These are phyloP conservation scores for Rutpela maculata DNA, from an alignment of 2,888 invertebrate species.

Conservation along the genomic window DNA sequence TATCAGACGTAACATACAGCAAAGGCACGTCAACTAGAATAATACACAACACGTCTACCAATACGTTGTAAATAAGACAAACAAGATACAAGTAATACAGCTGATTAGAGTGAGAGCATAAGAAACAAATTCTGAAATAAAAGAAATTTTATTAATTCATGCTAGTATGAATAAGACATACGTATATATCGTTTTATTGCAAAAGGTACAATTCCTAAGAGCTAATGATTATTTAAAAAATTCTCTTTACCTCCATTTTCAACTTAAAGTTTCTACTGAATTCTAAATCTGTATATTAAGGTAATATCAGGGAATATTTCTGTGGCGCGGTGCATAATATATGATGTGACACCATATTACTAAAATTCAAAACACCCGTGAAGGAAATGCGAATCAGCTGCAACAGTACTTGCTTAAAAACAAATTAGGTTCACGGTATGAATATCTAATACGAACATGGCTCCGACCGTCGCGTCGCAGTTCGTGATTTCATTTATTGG, in stretches of 20 bases:
- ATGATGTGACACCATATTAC: not conserved
- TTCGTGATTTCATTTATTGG: conserved; percentile 7
- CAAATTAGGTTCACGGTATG: conserved; percentile 7
- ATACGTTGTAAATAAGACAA: too few species aligned
- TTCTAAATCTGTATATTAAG: not conserved
- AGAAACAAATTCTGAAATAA: too few species aligned
- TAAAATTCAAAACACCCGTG: not conserved
- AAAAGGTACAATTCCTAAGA: too few species aligned
- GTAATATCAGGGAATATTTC: not conserved
- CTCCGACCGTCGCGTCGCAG: not conserved
- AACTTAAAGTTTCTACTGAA: not conserved
- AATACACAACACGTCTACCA: too few species aligned
- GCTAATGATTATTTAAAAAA: too few species aligned
- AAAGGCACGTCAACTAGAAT: too few species aligned
- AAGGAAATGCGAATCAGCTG: not conserved
- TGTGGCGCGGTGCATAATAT: not conserved
- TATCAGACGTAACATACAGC: too few species aligned
- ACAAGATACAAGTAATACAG: too few species aligned
- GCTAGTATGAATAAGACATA: too few species aligned
- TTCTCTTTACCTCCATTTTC: not conserved
- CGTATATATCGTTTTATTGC: too few species aligned
- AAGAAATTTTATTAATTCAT: too few species aligned
- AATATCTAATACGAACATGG: not conserved
- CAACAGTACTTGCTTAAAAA: not conserved
- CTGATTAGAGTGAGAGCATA: too few species aligned